Percentiles rank a stretch among this genome's conserved stretches.
Evolutionary conservation across 2,797 vertebrate species (phyloP).

Genomic region (Sternotherus odoratus): DNA sequence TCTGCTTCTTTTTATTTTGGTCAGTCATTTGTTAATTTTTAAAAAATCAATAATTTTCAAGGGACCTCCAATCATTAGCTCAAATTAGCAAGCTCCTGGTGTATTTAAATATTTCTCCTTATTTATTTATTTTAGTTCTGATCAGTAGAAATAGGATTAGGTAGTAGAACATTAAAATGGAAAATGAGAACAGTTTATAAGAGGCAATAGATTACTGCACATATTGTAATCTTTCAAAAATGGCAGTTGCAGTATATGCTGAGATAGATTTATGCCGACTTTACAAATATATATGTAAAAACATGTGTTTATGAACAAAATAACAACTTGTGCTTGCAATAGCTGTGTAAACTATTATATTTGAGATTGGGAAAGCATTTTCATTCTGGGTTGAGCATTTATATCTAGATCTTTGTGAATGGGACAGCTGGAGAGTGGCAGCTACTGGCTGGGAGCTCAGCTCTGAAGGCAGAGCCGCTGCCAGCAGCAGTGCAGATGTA

Average conservation of each 20-base stretch:
- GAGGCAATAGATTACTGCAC: background rate
- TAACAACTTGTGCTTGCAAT: background rate
- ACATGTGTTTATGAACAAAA: background rate
- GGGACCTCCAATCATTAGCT: constrained; percentile 55
- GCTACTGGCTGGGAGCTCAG: too few species aligned
- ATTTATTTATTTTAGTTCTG: constrained; percentile 36
- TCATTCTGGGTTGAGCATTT: background rate
- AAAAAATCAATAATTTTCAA: constrained; percentile 68
- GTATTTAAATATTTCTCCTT: constrained; percentile 28
- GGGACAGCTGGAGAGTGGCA: background rate
- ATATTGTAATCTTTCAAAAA: constrained; percentile 8
- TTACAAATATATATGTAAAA: background rate
- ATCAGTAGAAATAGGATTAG: constrained; percentile 35
- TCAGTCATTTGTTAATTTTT: constrained; percentile 59
- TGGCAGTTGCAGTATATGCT: background rate
- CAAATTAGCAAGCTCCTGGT: constrained; percentile 63
- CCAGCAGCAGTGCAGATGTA: too few species aligned
- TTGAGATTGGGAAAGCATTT: background rate
- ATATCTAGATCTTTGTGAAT: background rate
- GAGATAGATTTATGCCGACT: background rate
- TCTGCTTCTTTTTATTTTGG: constrained; percentile 50
- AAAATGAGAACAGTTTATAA: constrained; percentile 23
- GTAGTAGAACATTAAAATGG: constrained; percentile 48
- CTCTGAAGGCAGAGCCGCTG: too few species aligned
- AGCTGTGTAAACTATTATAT: background rate